Base-by-base conservation (phyloP, 2,113 vertebrate species). In the Smithornis capensis region DNA sequence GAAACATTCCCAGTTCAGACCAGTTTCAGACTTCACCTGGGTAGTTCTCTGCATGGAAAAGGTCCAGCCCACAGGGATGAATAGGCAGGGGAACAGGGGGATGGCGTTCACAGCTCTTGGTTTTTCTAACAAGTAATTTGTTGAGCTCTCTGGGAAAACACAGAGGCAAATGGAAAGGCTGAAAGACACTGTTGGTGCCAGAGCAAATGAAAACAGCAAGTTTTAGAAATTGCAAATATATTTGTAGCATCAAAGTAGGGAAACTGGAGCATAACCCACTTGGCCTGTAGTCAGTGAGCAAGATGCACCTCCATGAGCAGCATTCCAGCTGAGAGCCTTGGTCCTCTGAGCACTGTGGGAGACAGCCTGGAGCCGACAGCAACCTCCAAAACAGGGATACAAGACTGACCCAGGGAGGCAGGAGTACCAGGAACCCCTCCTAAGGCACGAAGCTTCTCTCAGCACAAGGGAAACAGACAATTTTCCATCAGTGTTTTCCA, bases 261-360 rank as follows among this genome's bases (percentile, higher is more conserved):
- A 56, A 55, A 31, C 16, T 38, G 35, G 35, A 22, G 14, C 22
- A 11, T 27, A 37, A 59, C 25, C n/a, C 42, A 9, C 52, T 70
- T 6, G 16, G 31, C 12, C 33, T 38, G 24, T 62, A 2, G 33
- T 37, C 55, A 25, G 1, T 0, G 3, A 70, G n/a, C 45, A n/a
- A 74, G 23, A 15, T 18, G 29, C 35, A 17, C 18, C 27, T 75
- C 79, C 56, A 19, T 0, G 4, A 10, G 56, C 31, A 83, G 53
- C 19, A 11, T 24, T 53, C 27, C 77, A 28, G 33, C n/a, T 31
- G 57, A 73, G 21, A 35, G 25, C 70, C 35, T 56, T 31, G 28
- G 55, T 70, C 25, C 33, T 59, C 56, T 37, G 64, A 77, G 35
- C 47, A 27, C 35, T 3, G 2, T 44, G 62, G 49, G 23, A 77